Percentiles rank a stretch among this genome's conserved stretches.
Conservation (phyloP, 2,797 vertebrate species). For the Masticophis lateralis region DNA sequence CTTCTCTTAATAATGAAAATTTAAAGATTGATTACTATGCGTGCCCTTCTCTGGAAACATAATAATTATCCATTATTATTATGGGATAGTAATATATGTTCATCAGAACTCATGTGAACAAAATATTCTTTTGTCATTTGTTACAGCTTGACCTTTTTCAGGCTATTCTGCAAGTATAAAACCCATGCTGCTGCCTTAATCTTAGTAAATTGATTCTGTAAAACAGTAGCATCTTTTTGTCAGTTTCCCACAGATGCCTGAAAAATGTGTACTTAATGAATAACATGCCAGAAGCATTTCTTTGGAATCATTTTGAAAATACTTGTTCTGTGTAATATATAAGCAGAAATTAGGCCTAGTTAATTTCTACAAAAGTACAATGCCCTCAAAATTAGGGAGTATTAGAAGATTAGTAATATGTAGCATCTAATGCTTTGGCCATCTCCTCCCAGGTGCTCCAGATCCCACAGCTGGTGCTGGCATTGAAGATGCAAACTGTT, state of each 20-base stretch:
- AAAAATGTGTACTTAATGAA: neutral
- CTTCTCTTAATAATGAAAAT: neutral
- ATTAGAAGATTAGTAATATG: neutral
- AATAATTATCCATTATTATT: neutral
- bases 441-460: slow-evolving; percentile 59
- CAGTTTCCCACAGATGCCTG: neutral
- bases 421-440: neutral
- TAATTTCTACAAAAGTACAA: neutral
- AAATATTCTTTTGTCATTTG: neutral
- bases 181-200: neutral
- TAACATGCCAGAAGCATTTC: neutral
- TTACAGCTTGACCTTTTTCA: neutral
- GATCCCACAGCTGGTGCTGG: slow-evolving; percentile 70
- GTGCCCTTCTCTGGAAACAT: neutral
- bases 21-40: neutral
- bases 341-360: too few relatives aligned
- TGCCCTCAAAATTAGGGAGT: neutral
- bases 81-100: neutral
- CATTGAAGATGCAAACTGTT: slow-evolving; percentile 72
- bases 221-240: neutral
- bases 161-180: neutral
- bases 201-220: neutral
- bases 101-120: neutral
- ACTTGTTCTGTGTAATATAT: neutral
- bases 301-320: neutral